Evolutionary conservation across 2,797 vertebrate genomes (phyloP), one percentile per base, ranked within the genome.

Genomic region (Danio aesculapii): DNA sequence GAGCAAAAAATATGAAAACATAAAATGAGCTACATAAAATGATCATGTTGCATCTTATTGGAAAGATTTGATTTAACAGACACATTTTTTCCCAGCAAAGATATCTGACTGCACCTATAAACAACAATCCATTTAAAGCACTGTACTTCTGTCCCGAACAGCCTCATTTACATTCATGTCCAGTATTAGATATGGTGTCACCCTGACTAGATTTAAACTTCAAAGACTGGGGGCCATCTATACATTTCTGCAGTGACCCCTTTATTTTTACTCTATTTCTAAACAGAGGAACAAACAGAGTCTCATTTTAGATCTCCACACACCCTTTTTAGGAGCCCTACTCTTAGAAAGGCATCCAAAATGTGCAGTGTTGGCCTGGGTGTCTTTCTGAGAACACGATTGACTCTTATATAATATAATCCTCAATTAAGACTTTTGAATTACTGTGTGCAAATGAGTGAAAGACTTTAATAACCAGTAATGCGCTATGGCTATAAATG

Each of bases 361-460:
- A 64, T 21, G n/a, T 17, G 46, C 6, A 41, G 47, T 75, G 39
- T 14, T 64, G 39, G 5, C 30, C 30, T 30, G 30, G 30, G 21
- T 10, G 10, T 11, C 68, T n/a, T 43, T 39, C 50, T 55, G 6
- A n/a, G 39, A 75, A 46, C 11, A 52, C n/a, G 5, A 41, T 52
- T 43, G 11, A 43, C 52, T 10, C 10, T 14, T 19, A 43, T 13
- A 13, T 10, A 52, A n/a, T 47, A 2, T n/a, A 39, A 30, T 75
- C 39, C 39, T 19, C 30, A 50, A 50, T 63, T 12, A 75, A 30
- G 17, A 43, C 11, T 0, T 75, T 43, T 64, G 30, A 75, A 44
- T 19, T 75, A 64, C 39, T 75, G 49, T 14, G 59, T 43, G n/a
- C 49, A 75, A 53, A 53, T 53, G 7, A 63, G 13, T 30, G 6